phyloP scores from a whole-genome alignment of 2,797 vertebrate species.

The Scleropages formosus region DNA sequence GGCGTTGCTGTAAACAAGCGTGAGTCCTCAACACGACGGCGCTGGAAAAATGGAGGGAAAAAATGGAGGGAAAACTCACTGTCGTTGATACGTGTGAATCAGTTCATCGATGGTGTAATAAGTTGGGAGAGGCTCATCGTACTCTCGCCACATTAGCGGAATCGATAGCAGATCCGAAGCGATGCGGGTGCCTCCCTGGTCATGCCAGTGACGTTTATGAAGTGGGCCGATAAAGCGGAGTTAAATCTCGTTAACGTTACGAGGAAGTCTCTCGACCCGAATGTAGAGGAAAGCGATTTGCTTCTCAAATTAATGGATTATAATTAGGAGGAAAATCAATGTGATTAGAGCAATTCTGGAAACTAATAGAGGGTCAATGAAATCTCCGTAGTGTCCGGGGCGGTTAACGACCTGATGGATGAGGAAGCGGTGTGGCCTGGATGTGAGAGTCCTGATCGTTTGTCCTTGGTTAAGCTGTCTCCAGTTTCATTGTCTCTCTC shows the following conservation, averaged over 20 bases:
- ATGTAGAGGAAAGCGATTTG: background rate
- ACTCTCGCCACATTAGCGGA: background rate
- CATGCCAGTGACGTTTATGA: background rate
- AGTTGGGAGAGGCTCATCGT: background rate
- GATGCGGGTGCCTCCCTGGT: background rate
- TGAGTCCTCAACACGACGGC: background rate
- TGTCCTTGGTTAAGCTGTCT: background rate
- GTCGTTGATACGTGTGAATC: background rate
- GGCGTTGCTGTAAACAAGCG: background rate
- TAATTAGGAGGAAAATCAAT: no score
- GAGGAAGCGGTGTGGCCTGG: background rate
- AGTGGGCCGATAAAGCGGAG: background rate
- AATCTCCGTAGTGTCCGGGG: background rate
- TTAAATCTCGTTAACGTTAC: slow-evolving; percentile 5
- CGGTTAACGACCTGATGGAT: background rate
- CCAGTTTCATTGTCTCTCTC: no score
- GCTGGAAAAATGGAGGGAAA: background rate
- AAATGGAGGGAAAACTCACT: background rate
- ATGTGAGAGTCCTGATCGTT: background rate
- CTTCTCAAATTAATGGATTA: background rate
- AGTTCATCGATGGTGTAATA: background rate
- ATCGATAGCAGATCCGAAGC: background rate
- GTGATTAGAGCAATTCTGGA: background rate
- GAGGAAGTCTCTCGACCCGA: background rate
- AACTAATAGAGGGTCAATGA: background rate